A percentile compares a stretch with the other conserved stretches of the same genome.
phyloP scores from a whole-genome alignment of 2,113 vertebrate species.

The Panthera tigris region DNA sequence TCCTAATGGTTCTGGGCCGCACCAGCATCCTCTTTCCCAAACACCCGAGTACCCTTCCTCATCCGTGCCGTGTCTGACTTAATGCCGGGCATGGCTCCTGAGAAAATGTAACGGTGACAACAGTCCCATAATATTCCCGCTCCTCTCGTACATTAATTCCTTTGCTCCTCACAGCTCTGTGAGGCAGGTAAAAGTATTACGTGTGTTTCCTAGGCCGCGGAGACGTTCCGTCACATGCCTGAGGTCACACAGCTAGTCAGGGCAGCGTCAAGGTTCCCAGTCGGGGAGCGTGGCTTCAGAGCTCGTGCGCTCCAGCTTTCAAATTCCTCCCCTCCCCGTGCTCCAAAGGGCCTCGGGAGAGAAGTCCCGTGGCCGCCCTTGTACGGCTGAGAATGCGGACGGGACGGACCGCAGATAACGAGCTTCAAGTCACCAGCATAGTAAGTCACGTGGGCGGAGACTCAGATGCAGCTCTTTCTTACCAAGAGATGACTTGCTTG shows the following conservation, averaged over 20 bases:
- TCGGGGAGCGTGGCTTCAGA: not conserved
- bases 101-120: fast-evolving
- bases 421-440: not conserved
- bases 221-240: not conserved
- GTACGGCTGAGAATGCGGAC: not conserved
- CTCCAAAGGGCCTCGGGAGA: not conserved
- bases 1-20: not conserved
- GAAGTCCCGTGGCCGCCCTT: fast-evolving
- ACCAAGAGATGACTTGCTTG: not conserved
- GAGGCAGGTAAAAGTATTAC: fast-evolving
- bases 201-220: not conserved
- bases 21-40: not conserved
- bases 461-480: not conserved
- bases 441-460: not conserved
- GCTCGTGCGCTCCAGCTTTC: fast-evolving
- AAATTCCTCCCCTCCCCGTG: fast-evolving
- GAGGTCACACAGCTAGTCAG: not conserved
- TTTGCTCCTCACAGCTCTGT: not conserved
- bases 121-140: not conserved
- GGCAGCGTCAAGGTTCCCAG: fast-evolving
- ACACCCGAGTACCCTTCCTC: fast-evolving
- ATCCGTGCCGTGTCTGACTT: not conserved
- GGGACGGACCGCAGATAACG: not conserved
- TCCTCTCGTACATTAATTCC: not conserved
- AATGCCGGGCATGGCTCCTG: not conserved